A percentile compares a stretch with the other conserved stretches of the same genome.
Conservation (phyloP, 2,888 invertebrate species). For the Athalia cordata region DNA sequence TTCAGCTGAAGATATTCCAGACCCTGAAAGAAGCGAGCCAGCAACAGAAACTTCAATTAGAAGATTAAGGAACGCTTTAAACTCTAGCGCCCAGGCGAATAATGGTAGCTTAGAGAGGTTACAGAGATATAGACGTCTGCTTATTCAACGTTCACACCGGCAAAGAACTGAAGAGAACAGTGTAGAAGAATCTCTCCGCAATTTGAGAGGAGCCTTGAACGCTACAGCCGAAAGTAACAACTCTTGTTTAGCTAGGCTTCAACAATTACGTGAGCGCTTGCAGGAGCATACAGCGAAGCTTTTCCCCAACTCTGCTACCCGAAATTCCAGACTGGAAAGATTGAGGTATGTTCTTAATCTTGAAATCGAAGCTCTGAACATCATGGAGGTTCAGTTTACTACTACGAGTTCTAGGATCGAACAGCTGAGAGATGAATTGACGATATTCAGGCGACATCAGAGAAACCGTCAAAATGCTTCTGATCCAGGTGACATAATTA, state of each 20-base stretch:
- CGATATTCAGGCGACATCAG: slow-evolving; percentile 48
- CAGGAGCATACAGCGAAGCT: slow-evolving; percentile 51
- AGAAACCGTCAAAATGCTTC: slow-evolving; percentile 45
- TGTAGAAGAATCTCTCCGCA: slow-evolving; percentile 49
- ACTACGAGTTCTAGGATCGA: slow-evolving; percentile 55
- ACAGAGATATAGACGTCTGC: slow-evolving; percentile 51
- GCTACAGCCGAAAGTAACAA: slow-evolving; percentile 53
- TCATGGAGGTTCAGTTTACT: slow-evolving; percentile 55
- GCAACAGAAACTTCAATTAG: slow-evolving; percentile 51
- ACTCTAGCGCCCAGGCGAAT: slow-evolving; percentile 52
- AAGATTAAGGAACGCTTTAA: slow-evolving; percentile 55
- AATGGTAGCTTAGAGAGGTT: slow-evolving; percentile 53
- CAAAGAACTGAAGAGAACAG: slow-evolving; percentile 45
- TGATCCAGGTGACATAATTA: slow-evolving; percentile 14
- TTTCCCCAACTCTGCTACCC: slow-evolving; percentile 47
- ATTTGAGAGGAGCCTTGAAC: slow-evolving; percentile 52
- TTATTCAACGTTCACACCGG: slow-evolving; percentile 51
- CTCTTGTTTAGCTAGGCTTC: slow-evolving; percentile 53
- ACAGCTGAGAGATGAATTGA: slow-evolving; percentile 51
- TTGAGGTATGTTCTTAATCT: slow-evolving; percentile 52
- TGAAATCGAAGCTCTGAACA: slow-evolving; percentile 56
- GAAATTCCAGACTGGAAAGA: slow-evolving; percentile 48
- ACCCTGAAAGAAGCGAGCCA: slow-evolving; percentile 26
- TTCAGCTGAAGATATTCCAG: slow-evolving; percentile 8
- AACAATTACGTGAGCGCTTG: slow-evolving; percentile 53